phyloP scores from a whole-genome alignment of 2,113 vertebrate genomes.

The Oreotrochilus melanogaster region DNA sequence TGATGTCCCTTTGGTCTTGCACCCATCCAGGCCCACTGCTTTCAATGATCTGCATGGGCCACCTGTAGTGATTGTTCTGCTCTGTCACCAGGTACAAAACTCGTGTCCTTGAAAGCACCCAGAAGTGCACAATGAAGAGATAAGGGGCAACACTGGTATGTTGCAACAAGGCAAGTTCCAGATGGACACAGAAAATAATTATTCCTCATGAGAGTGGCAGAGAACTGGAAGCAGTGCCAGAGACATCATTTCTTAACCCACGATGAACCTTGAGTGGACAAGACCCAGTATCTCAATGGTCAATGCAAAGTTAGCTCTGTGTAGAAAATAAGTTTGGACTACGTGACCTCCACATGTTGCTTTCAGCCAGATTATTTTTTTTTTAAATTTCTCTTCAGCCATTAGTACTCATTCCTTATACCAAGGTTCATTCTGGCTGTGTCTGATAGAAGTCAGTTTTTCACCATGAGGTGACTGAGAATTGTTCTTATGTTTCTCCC shows the following conservation, averaged over 20 bases:
- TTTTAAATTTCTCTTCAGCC: neutral
- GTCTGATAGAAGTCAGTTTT: neutral
- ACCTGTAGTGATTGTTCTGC: neutral
- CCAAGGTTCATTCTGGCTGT: neutral
- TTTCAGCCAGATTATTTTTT: neutral
- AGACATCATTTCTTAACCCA: neutral
- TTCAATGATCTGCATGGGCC: accelerated
- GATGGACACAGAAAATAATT: neutral
- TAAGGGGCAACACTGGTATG: neutral
- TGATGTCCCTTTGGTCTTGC: neutral
- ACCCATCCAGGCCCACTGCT: neutral
- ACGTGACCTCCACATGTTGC: neutral
- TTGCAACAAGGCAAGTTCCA: neutral
- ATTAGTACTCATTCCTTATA: neutral
- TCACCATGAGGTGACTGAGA: neutral
- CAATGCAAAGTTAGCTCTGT: neutral
- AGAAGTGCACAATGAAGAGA: neutral
- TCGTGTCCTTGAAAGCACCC: neutral
- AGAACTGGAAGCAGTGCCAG: neutral
- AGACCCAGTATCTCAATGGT: neutral
- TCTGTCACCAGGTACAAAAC: neutral
- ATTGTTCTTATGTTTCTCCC: neutral
- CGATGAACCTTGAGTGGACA: neutral
- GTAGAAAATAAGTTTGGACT: neutral
- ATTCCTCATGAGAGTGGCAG: neutral